Conservation (phyloP, 1,140 invertebrate species). For the Teleopsis dalmanni region DNA sequence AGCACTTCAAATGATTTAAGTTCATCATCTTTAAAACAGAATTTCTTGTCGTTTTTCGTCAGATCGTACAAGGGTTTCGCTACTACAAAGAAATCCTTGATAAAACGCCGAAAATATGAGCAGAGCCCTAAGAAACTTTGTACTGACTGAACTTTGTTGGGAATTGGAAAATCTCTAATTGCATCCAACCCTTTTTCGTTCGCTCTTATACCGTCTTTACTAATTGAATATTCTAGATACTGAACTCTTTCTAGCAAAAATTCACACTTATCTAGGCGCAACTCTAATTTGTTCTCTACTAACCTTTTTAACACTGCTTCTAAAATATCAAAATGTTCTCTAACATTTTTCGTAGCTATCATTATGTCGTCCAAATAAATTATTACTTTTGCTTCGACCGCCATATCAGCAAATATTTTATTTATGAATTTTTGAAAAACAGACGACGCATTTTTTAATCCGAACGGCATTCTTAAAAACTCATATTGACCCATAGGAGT, state of each 20-base stretch:
- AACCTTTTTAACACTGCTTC: neutral
- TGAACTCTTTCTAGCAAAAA: constrained; percentile 27
- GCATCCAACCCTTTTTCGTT: constrained; percentile 18
- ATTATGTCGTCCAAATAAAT: constrained; percentile 2
- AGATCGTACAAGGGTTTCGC: constrained; percentile 26
- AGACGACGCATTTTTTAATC: too few relatives aligned
- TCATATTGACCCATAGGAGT: constrained; percentile 1
- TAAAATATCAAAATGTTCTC: neutral
- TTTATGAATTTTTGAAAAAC: constrained; percentile 4
- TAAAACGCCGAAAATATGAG: constrained; percentile 20
- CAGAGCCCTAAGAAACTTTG: constrained; percentile 20
- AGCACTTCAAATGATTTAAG: constrained; percentile 21
- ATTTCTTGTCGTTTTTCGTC: constrained; percentile 21
- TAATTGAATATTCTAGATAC: constrained; percentile 34
- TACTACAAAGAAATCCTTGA: constrained; percentile 20
- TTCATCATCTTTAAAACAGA: constrained; percentile 17
- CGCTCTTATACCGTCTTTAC: constrained; percentile 15
- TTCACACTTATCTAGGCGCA: constrained; percentile 38
- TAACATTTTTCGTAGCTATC: neutral
- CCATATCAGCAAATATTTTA: neutral
- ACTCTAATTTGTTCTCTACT: neutral
- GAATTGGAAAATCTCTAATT: constrained; percentile 19
- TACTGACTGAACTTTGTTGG: constrained; percentile 16
- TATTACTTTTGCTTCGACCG: neutral
- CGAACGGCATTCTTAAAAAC: neutral